Evolutionary conservation across 2,113 vertebrate genomes (phyloP), one percentile per base, ranked within the genome.

Genomic region (Vicugna pacos): DNA sequence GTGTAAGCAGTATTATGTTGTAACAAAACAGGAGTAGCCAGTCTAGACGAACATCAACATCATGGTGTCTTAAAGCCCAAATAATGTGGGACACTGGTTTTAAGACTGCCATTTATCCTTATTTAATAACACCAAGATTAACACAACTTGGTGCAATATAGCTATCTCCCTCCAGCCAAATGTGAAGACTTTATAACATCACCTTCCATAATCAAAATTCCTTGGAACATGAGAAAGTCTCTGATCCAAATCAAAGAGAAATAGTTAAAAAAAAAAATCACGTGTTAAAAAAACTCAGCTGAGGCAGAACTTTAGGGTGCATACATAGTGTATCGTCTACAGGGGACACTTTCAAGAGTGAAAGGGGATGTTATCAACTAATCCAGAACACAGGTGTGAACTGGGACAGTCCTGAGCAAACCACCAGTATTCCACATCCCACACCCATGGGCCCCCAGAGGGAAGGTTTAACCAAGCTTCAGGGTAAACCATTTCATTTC

Each of bases 71-170:
- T 83, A 79, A 92, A 91, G 72, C 42, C 58, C 38, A 75, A 56
- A 54, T 48, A 91, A 91, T 8, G 14, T 0, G 28, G 94, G 35
- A 54, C 9, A 64, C 19, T 38, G 20, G 32, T 76, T 79, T 91
- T 75, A 46, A 64, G 67, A 87, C 30, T 32, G 28, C 16, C 30
- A 72, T 50, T 1, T 35, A 75, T 32, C 13, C 35, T 95, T 86
- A 85, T 62, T 96, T 64, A 93, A 77, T n/a, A 87, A 90, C 19
- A 73, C 35, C 87, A 48, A 96, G 69, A 91, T 50, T 46, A 86
- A 69, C 13, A 48, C 64, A 73, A 73, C 19, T 50, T 60, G 50
- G 20, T 94, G 26, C 42, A 69, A 90, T 69, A 54, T 1, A 82
- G 86, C 22, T 58, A 93, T 72, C 60, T 56, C 30, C 79, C 17